Conservation (phyloP, 2,888 invertebrate genomes). For the Microctonus aethiopoides region DNA sequence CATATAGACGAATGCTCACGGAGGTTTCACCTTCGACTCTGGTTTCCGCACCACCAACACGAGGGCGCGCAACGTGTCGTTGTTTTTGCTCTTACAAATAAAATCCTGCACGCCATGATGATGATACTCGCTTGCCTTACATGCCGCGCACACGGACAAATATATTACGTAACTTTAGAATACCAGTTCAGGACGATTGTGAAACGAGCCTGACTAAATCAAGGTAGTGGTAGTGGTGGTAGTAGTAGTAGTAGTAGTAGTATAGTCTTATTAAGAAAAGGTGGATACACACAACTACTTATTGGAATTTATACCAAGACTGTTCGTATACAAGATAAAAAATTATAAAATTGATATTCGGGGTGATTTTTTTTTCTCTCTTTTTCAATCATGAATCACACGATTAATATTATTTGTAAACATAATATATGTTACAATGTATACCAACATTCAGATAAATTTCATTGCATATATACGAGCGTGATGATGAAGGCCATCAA, state of each 20-base stretch:
- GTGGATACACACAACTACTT: not conserved
- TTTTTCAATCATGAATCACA: too few species aligned
- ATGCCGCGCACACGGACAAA: slow-evolving; percentile 26
- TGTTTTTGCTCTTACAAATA: not conserved
- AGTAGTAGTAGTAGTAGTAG: too few species aligned
- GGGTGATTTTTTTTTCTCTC: not conserved
- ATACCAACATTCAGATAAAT: not conserved
- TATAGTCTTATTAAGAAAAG: too few species aligned
- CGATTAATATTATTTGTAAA: not conserved
- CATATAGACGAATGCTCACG: not conserved
- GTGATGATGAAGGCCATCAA: not conserved
- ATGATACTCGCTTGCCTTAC: slow-evolving; percentile 31
- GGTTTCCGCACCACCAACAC: slow-evolving; percentile 29
- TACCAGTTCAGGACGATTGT: slow-evolving; percentile 25
- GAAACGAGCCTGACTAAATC: slow-evolving; percentile 8
- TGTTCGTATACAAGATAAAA: too few species aligned
- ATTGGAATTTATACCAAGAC: not conserved
- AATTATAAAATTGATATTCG: not conserved
- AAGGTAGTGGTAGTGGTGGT: too few species aligned
- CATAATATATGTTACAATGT: not conserved
- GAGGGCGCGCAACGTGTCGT: slow-evolving; percentile 16
- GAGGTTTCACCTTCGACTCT: slow-evolving; percentile 35
- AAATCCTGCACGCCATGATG: slow-evolving; percentile 19
- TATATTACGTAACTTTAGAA: slow-evolving; percentile 22
- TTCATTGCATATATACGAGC: not conserved